Percentiles rank a stretch among this genome's conserved stretches.
Conservation (phyloP, 2,113 vertebrate genomes). For the Turdus rufiventris region DNA sequence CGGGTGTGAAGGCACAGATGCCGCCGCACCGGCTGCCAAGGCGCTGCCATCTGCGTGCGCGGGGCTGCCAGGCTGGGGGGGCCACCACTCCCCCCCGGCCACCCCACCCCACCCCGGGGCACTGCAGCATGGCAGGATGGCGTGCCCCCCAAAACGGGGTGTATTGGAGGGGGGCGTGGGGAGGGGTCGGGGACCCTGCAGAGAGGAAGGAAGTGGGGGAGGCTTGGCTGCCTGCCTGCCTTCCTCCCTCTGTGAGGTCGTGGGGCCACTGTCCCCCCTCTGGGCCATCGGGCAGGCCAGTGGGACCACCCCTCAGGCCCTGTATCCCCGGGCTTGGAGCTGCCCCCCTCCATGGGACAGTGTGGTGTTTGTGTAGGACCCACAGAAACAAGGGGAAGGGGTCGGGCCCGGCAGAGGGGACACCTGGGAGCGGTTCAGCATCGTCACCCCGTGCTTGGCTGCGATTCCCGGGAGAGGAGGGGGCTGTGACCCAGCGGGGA, state of each 20-base stretch:
- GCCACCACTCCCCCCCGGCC: neutral
- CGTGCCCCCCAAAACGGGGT: accelerated
- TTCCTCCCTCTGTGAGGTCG: neutral
- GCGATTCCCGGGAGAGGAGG: accelerated
- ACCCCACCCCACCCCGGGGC: neutral
- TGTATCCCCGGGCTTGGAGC: neutral
- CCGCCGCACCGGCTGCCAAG: conserved; percentile 29
- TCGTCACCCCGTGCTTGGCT: neutral
- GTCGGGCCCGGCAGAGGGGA: neutral
- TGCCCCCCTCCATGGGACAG: neutral
- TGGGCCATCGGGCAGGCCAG: neutral
- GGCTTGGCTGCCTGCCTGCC: neutral
- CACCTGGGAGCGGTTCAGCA: neutral
- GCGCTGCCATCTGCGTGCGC: conserved; percentile 37
- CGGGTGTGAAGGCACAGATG: conserved; percentile 37
- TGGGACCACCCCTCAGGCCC: neutral
- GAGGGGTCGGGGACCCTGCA: neutral
- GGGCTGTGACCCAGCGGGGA: neutral
- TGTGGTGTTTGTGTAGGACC: neutral
- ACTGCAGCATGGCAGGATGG: neutral
- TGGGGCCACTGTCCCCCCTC: neutral
- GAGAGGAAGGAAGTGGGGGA: neutral
- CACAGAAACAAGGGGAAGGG: neutral
- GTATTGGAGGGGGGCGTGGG: neutral
- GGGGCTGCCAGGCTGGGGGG: conserved; percentile 29